A percentile compares a stretch with the other conserved stretches of the same genome.
Conservation (phyloP, 2,888 invertebrate species). For the Taphrorychus bicolor region DNA sequence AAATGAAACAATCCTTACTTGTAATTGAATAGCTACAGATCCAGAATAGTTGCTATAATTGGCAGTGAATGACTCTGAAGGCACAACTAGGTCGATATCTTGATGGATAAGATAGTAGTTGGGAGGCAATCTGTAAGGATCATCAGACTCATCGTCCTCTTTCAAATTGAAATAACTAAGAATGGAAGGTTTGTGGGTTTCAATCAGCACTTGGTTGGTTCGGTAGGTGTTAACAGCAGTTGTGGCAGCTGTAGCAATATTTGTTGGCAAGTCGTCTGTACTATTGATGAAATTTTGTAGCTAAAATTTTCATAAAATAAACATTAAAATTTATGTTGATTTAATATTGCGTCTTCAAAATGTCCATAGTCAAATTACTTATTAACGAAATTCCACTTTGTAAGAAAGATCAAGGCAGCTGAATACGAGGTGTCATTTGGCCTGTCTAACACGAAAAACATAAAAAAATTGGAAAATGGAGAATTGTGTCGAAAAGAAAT, state of each 20-base stretch:
- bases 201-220: neutral
- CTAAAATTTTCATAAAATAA: slow-evolving; percentile 8
- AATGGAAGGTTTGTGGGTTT: neutral
- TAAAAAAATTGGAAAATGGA: too few species aligned
- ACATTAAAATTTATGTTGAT: too few species aligned
- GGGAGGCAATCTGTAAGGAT: slow-evolving; percentile 10
- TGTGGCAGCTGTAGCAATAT: neutral
- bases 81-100: slow-evolving; percentile 7
- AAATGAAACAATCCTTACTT: slow-evolving; percentile 2
- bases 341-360: too few species aligned
- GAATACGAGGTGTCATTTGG: too few species aligned
- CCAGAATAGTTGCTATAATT: slow-evolving; percentile 8
- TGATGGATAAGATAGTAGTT: slow-evolving; percentile 4
- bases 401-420: too few species aligned
- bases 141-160: neutral
- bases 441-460: too few species aligned
- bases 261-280: neutral
- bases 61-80: slow-evolving; percentile 9
- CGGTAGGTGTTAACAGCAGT: neutral
- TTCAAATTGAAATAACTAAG: slow-evolving; percentile 3
- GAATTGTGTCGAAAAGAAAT: too few species aligned
- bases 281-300: neutral
- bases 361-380: too few species aligned
- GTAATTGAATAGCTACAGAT: slow-evolving; percentile 11
- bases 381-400: too few species aligned